Evolutionary conservation across 2,113 vertebrate species (phyloP), one percentile per base, ranked within the genome.

Genomic region (Indicator indicator): DNA sequence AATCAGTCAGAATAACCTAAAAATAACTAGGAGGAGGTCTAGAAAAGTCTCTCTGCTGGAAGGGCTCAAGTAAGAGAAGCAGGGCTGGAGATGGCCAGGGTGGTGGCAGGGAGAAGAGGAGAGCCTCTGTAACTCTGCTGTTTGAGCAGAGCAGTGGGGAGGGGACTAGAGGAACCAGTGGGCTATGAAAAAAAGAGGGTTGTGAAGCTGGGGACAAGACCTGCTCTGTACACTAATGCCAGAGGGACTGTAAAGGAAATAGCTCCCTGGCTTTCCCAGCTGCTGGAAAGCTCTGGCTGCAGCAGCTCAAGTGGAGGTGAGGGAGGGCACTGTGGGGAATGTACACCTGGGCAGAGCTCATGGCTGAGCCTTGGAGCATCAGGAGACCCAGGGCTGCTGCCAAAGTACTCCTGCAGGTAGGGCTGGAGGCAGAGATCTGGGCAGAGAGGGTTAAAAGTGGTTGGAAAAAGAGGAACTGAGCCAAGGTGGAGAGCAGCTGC

Each of bases 201-300:
- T 95, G 86, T 92, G 75, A 85, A 81, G 28, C 24, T 55, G 42
- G 71, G 89, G 83, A 92, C 87, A 95, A 95, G 83, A 74, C 89
- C 52, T 60, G 12, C 75, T 86, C 91, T 94, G 83, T 92, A 6
- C 28, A 5, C 3, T 2, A 90, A 70, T 77, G 79, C 89, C 89
- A 26, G 65, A 40, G 89, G 89, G 89, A 94, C 62, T 33, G 46
- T 18, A 90, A 78, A 88, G 90, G 89, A 94, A 95, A 94, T 72
- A 70, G 58, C 44, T 88, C 60, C 86, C 86, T 56, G 64, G 90
- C 36, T 86, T 90, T 70, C 65, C 40, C 75, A 82, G 92, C 62
- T 71, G 79, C 58, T 83, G 87, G 78, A 19, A 85, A 79, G 75
- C 67, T 74, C 89, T 16, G 17, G 58, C 78, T 69, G 65, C 62